Evolutionary conservation across 2,113 vertebrate species (phyloP).

Genomic region (Cochlearius cochlearius): DNA sequence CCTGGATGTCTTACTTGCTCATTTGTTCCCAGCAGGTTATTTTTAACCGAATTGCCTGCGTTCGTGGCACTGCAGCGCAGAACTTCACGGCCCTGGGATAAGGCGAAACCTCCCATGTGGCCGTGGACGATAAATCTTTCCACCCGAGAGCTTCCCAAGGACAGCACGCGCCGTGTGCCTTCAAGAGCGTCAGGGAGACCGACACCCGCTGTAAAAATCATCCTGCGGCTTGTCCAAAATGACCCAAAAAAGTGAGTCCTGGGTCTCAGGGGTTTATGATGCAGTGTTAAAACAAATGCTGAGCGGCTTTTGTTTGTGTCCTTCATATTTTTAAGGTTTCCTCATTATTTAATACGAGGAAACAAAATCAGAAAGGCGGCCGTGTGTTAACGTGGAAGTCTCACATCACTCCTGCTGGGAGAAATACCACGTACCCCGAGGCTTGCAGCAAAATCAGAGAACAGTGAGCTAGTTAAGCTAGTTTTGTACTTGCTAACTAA

Average conservation of each 20-base stretch:
- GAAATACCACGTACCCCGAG: not conserved
- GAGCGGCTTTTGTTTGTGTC: not conserved
- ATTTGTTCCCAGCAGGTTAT: not conserved
- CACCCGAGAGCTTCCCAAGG: not conserved
- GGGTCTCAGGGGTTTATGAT: not conserved
- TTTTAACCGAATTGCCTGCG: not conserved
- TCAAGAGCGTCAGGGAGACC: not conserved
- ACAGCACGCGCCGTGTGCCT: fast-evolving
- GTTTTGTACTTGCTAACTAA: not conserved
- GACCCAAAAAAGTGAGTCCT: not conserved
- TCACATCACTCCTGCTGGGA: not conserved
- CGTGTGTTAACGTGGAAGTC: not conserved
- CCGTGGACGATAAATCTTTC: not conserved
- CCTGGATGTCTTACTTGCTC: not conserved
- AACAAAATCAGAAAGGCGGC: not conserved
- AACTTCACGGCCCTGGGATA: not conserved
- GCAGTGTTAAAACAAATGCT: not conserved
- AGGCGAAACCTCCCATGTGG: not conserved
- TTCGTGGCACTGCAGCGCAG: not conserved
- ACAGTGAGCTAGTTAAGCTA: not conserved
- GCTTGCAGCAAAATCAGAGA: not conserved
- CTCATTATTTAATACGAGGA: fast-evolving
- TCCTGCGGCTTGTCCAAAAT: not conserved
- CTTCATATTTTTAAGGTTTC: not conserved
- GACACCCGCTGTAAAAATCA: fast-evolving